Evolutionary conservation across 2,797 vertebrate species (phyloP).

Genomic region (Lagorchestes hirsutus): DNA sequence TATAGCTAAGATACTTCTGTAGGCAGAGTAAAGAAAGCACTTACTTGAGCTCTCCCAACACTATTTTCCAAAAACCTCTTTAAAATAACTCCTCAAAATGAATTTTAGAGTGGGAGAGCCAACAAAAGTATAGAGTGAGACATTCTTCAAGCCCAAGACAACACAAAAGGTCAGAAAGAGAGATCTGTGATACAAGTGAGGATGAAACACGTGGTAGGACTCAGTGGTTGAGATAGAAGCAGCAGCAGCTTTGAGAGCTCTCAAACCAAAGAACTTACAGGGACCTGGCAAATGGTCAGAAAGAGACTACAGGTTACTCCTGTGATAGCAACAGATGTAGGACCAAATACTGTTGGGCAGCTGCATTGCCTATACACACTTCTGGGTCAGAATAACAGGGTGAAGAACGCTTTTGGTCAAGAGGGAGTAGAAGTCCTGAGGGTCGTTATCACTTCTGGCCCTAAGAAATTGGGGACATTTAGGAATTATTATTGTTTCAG

Average conservation of each 20-base stretch:
- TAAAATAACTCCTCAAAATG: neutral
- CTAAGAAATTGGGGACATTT: neutral
- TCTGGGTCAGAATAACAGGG: neutral
- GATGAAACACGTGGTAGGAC: too few relatives aligned
- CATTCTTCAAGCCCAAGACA: neutral
- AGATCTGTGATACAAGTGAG: too few relatives aligned
- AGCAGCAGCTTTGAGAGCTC: too few relatives aligned
- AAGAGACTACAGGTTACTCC: too few relatives aligned
- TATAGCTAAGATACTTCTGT: conserved; percentile 48
- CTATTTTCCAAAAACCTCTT: neutral
- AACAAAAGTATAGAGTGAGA: neutral
- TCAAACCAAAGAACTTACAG: too few relatives aligned
- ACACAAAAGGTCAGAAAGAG: too few relatives aligned
- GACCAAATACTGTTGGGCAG: neutral
- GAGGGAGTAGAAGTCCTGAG: neutral
- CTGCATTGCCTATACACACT: neutral
- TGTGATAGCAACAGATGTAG: too few relatives aligned
- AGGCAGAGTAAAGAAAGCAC: neutral
- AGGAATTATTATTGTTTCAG: neutral
- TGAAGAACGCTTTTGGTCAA: neutral
- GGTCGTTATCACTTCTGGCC: neutral
- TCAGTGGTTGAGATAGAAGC: too few relatives aligned
- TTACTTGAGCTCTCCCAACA: neutral
- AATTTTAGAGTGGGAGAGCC: neutral
- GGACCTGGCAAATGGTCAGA: too few relatives aligned